phyloP scores from a whole-genome alignment of 2,113 vertebrate genomes.

The Thermophis baileyi region DNA sequence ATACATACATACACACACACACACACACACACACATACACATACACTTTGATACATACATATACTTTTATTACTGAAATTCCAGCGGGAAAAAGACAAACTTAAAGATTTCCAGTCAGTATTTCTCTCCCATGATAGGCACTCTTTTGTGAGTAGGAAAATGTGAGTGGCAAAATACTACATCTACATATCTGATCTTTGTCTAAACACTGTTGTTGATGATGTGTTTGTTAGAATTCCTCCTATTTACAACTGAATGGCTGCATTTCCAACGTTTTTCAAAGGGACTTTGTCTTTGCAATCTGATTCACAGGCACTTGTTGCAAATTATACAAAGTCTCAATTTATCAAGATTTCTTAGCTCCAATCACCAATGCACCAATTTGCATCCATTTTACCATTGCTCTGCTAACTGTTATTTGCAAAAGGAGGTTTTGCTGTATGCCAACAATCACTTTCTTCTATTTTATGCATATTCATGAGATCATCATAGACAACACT shows the following conservation, averaged over 20 bases:
- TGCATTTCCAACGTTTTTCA: not conserved
- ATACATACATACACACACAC: too few relatives aligned
- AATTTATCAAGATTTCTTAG: conserved; percentile 36
- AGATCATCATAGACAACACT: conserved; percentile 27
- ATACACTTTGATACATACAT: not conserved
- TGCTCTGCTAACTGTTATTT: conserved; percentile 49
- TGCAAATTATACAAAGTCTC: conserved; percentile 17
- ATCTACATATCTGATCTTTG: not conserved
- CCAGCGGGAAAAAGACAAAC: not conserved
- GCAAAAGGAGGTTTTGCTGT: conserved; percentile 28
- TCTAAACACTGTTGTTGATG: not conserved
- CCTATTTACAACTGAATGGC: not conserved
- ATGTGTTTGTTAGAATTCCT: not conserved
- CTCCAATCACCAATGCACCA: conserved; percentile 30
- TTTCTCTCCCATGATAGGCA: not conserved
- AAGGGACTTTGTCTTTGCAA: conserved; percentile 11
- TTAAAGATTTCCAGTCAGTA: not conserved
- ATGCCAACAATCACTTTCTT: conserved; percentile 34
- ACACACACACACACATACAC: too few relatives aligned
- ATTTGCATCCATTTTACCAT: conserved; percentile 48
- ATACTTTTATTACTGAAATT: not conserved
- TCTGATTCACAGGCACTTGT: conserved; percentile 19
- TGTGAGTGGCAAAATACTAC: not conserved
- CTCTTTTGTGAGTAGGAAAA: not conserved
- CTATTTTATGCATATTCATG: conserved; percentile 54